phyloP scores from a whole-genome alignment of 2,888 invertebrate species.

The Spialia ferax region DNA sequence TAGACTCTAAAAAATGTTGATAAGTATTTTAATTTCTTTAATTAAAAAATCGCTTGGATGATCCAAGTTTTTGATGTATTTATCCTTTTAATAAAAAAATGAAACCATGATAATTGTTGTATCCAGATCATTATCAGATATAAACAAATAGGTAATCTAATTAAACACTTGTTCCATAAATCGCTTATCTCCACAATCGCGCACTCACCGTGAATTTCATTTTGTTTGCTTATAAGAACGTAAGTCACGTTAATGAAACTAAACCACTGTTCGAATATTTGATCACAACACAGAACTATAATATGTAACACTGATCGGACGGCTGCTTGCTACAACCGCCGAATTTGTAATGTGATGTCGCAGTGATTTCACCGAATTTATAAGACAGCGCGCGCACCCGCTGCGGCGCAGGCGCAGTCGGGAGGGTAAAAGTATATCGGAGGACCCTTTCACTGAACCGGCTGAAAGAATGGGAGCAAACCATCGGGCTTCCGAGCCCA shows the following conservation, averaged over 20 bases:
- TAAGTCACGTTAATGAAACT: slow-evolving; percentile 73
- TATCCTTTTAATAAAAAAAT: not conserved
- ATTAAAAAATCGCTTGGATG: not conserved
- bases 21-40: slow-evolving; percentile 13
- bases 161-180: slow-evolving; percentile 26
- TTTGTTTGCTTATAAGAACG: slow-evolving; percentile 72
- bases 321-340: slow-evolving; percentile 79
- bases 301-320: slow-evolving; percentile 64
- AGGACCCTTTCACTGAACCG: slow-evolving; percentile 83
- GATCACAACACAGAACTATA: slow-evolving; percentile 64
- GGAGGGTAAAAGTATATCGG: slow-evolving; percentile 82
- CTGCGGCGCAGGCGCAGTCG: slow-evolving; percentile 56
- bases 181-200: slow-evolving; percentile 52
- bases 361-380: slow-evolving; percentile 84
- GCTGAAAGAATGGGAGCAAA: slow-evolving; percentile 83
- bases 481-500: slow-evolving; percentile 77
- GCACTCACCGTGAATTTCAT: slow-evolving; percentile 86
- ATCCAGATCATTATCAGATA: not conserved
- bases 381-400: slow-evolving; percentile 78
- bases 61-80: not conserved
- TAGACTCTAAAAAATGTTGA: slow-evolving; percentile 20
- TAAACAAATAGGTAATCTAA: slow-evolving; percentile 3
- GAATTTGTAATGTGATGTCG: slow-evolving; percentile 84
- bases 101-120: not conserved
- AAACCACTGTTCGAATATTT: slow-evolving; percentile 72